Conservation (phyloP, 2,888 invertebrate species). For the Ectemnius lituratus region DNA sequence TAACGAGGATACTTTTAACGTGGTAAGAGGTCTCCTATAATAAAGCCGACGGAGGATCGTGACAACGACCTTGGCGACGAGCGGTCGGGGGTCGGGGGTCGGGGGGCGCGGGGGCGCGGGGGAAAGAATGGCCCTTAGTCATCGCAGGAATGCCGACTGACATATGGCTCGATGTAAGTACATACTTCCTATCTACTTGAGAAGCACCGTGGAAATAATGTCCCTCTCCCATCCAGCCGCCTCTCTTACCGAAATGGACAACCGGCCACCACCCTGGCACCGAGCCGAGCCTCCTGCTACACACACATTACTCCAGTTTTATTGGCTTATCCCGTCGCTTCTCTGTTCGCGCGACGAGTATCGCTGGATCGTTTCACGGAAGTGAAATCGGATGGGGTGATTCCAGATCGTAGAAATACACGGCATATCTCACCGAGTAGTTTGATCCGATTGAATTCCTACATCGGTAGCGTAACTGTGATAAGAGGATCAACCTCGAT, state of each 20-base stretch:
- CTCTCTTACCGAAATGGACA: neutral
- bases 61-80: conserved; percentile 64
- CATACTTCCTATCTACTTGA: conserved; percentile 39
- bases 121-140: conserved; percentile 65
- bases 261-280: neutral
- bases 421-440: neutral
- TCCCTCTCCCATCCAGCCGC: neutral
- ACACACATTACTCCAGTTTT: neutral
- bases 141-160: conserved; percentile 65
- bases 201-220: neutral
- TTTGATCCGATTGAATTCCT: neutral
- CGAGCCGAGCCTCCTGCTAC: neutral
- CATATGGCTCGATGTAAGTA: conserved; percentile 36
- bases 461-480: neutral
- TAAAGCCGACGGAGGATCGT: conserved; percentile 55
- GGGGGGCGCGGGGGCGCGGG: too few species aligned
- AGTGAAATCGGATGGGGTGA: too few species aligned
- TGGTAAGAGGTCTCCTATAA: conserved; percentile 46
- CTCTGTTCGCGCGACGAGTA: neutral
- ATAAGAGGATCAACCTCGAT: conserved; percentile 20
- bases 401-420: too few species aligned
- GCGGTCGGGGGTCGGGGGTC: conserved; percentile 21
- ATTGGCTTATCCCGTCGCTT: neutral
- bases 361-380: neutral
- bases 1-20: conserved; percentile 57